A percentile compares a stretch with the other conserved stretches of the same genome.
Evolutionary conservation across 2,113 vertebrate species (phyloP).

Genomic region (Hemiscyllium ocellatum): DNA sequence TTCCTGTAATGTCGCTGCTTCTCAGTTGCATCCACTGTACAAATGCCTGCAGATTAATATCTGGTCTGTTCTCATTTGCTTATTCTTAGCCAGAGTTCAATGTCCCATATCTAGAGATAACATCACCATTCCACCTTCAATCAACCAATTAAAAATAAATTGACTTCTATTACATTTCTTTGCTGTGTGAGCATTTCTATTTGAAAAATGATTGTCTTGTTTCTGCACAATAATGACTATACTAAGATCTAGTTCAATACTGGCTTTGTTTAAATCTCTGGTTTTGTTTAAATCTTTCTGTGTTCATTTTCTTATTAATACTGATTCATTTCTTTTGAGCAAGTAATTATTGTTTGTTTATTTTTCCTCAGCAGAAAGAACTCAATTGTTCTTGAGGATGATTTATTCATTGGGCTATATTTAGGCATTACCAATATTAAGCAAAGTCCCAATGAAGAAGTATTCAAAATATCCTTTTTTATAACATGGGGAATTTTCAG

Average conservation of each 20-base stretch:
- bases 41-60: background rate
- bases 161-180: no score
- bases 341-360: background rate
- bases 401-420: background rate
- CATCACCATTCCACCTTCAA: background rate
- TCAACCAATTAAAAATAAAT: background rate
- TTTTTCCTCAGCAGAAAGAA: background rate
- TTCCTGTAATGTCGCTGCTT: background rate
- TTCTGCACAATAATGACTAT: background rate
- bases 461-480: background rate
- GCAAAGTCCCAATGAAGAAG: background rate
- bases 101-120: no score
- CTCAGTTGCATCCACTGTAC: background rate
- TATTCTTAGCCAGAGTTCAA: background rate
- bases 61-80: background rate
- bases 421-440: background rate
- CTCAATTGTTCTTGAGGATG: background rate
- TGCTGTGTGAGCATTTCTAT: background rate
- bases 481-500: background rate
- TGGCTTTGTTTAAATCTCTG: background rate
- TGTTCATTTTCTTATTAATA: background rate
- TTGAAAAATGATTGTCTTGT: slow-evolving; percentile 3
- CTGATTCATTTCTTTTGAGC: background rate
- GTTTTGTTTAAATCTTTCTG: background rate
- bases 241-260: background rate